Evolutionary conservation across 2,888 invertebrate genomes (phyloP).

Genomic region (Ormyrus labotus): DNA sequence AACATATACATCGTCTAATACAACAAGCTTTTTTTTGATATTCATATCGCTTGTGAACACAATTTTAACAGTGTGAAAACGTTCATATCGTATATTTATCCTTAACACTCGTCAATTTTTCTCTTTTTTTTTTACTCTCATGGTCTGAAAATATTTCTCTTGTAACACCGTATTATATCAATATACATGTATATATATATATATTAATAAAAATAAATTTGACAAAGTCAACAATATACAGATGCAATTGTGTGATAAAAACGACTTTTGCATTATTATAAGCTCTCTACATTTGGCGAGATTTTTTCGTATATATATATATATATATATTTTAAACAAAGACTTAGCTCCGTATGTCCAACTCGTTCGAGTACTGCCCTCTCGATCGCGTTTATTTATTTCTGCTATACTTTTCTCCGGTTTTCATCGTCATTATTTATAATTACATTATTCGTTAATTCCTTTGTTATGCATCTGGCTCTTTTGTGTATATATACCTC

Average conservation of each 20-base stretch:
- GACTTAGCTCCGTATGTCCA: constrained; percentile 56
- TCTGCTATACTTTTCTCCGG: background rate
- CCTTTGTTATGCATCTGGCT: constrained; percentile 3
- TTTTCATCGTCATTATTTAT: constrained; percentile 6
- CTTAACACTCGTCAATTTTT: constrained; percentile 39
- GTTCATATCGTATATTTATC: constrained; percentile 46
- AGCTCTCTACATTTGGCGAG: constrained; percentile 53
- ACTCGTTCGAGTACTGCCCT: constrained; percentile 22
- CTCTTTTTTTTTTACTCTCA: background rate
- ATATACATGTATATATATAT: constrained; percentile 49
- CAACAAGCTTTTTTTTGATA: constrained; percentile 42
- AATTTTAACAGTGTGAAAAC: constrained; percentile 44
- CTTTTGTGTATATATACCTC: constrained; percentile 1
- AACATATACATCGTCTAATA: constrained; percentile 20
- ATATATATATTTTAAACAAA: constrained; percentile 54
- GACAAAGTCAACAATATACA: constrained; percentile 53
- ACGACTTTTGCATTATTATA: constrained; percentile 53
- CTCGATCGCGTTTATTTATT: constrained; percentile 2
- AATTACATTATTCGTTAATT: constrained; percentile 19
- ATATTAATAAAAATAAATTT: constrained; percentile 52
- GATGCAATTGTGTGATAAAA: constrained; percentile 52
- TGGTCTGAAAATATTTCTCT: constrained; percentile 56
- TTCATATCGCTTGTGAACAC: constrained; percentile 34
- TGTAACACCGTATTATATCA: constrained; percentile 46
- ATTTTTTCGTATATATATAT: constrained; percentile 39